phyloP scores from a whole-genome alignment of 2,113 vertebrate genomes.

The Myotis lucifugus region DNA sequence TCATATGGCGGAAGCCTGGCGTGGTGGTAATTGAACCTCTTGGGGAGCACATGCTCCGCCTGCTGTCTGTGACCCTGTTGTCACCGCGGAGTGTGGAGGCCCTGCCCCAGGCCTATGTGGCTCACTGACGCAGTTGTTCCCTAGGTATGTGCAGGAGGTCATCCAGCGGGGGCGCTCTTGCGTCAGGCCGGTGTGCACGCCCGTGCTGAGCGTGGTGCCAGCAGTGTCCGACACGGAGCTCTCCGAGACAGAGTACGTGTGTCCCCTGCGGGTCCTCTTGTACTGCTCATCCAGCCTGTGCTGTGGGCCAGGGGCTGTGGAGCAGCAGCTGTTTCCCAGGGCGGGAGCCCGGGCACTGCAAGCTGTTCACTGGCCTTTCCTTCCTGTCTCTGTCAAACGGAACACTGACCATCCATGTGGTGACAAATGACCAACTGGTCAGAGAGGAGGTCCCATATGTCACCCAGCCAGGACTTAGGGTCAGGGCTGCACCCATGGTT shows the following conservation, averaged over 20 bases:
- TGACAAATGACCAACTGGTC: neutral
- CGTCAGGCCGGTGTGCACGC: conserved; percentile 85
- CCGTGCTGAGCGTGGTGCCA: conserved; percentile 87
- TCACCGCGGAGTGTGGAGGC: neutral
- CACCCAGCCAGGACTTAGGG: neutral
- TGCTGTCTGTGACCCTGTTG: neutral
- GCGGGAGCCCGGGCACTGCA: neutral
- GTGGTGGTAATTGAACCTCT: neutral
- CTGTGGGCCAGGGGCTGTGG: neutral
- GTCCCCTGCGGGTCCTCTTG: conserved; percentile 10
- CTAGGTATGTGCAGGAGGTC: conserved; percentile 93
- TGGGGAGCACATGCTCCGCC: neutral
- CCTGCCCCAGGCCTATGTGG: neutral
- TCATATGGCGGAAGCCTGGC: neutral
- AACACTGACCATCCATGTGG: fast-evolving
- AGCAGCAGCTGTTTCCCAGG: neutral
- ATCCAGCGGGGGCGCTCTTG: conserved; percentile 90
- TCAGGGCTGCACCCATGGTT: neutral
- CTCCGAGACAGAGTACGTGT: conserved; percentile 90
- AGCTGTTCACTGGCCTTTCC: no score
- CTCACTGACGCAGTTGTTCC: conserved; percentile 80
- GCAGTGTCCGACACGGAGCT: conserved; percentile 91
- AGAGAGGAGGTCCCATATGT: neutral
- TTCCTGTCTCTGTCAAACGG: neutral
- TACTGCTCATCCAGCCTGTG: neutral